Base-by-base conservation (phyloP, 2,888 invertebrate genomes). In the Nudaria mundana region DNA sequence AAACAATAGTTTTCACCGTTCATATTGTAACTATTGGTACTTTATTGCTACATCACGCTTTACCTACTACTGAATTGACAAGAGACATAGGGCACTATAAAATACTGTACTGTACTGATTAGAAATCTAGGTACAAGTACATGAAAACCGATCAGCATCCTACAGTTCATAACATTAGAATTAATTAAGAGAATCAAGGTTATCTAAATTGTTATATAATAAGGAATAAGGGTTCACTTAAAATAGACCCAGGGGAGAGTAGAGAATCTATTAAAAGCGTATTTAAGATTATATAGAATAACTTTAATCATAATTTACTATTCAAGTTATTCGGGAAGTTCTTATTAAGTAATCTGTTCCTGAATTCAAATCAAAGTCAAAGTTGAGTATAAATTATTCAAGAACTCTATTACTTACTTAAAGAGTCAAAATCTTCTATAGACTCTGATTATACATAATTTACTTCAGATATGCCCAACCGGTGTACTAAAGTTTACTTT, bases 391-490 rank as follows among this genome's bases (percentile, higher is more conserved):
- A 44, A 50, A 46, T 48, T 57, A 52, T 52, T 44, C 43, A 52
- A 39, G 36, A 44, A 25, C 24, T 22, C 25, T 39, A 38, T 48
- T 40, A 39, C 40, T 40, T 11, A 24, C 36, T 40, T 38, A 49
- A 28, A 30, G 8, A 40, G 18, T 31, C 35, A 24, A 44, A 56
- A 48, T 49, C 48, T 46, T 46, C 48, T 37, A 48, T 54, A 31
- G 44, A 42, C 46, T 53, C 37, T 32, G 50, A 55, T 53, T 53
- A 59, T 52, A 52, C 44, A 52, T 61, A 52, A 61, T 56, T 66
- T 52, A 49, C 40, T 49, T 49, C 37, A 51, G 45, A 52, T 43
- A 47, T 40, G 49, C 48, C 39, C 50, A 30, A 43, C 46, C 40
- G 12, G 47, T 48, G 45, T 48, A 44, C 44, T 48, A 32, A 59